Conservation (phyloP, 2,888 invertebrate species). For the Drosophila sordidula region DNA sequence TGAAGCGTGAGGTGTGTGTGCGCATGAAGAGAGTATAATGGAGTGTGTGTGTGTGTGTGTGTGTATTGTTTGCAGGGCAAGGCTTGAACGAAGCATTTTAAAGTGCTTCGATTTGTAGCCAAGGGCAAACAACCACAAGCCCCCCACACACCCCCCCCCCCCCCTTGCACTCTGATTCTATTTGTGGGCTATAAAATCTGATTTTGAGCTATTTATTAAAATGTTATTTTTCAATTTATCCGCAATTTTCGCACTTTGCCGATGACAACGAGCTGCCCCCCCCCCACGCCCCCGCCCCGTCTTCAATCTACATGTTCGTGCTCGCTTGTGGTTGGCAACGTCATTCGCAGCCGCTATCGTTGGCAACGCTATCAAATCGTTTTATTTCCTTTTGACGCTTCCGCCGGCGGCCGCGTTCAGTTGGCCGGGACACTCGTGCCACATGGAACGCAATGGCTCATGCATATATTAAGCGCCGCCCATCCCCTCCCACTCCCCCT, state of each 20-base stretch:
- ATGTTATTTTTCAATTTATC: constrained; percentile 75
- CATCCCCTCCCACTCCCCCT: not conserved
- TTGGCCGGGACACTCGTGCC: constrained; percentile 1
- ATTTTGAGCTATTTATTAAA: constrained; percentile 70
- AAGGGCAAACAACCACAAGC: not conserved
- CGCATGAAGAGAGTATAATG: too few relatives aligned
- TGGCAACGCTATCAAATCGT: constrained; percentile 63
- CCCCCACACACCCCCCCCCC: constrained; percentile 11
- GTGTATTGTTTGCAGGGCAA: constrained; percentile 1
- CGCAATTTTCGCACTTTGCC: constrained; percentile 46
- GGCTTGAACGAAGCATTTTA: constrained; percentile 15
- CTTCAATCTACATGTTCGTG: not conserved
- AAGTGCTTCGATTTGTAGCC: constrained; percentile 9
- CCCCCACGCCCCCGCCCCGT: not conserved
- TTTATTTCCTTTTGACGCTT: constrained; percentile 68
- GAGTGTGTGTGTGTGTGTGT: not conserved
- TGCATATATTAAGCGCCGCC: constrained; percentile 44
- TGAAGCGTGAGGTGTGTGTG: constrained; percentile 7
- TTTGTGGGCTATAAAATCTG: constrained; percentile 58
- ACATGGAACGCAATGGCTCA: constrained; percentile 13
- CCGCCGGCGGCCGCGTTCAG: constrained; percentile 41
- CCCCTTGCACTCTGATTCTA: constrained; percentile 5
- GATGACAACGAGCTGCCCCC: constrained; percentile 3
- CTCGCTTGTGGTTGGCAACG: constrained; percentile 51
- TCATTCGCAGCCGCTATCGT: constrained; percentile 57